Base-by-base conservation (phyloP, 1,140 invertebrate species). In the Hycleus cichorii region DNA sequence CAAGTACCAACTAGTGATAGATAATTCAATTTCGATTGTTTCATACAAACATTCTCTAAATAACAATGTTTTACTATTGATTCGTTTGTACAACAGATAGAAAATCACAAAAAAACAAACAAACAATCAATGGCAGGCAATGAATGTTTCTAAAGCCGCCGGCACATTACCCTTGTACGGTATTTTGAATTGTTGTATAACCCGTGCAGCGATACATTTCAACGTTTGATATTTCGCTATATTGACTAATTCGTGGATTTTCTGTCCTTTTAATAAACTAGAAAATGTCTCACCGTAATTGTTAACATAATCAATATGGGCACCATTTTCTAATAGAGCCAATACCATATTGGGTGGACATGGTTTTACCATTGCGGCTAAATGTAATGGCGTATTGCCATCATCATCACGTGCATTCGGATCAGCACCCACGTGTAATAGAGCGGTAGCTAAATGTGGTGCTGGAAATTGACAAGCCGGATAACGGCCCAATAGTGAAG, bases 271-370 rank as follows among this genome's bases (percentile, higher is more conserved):
- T 39, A 92, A 71, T 47, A 93, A 71, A 56, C 81, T 79, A 49
- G 85, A 81, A 60, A 91, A 90, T 0, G 89, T 93, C 62, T 88
- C 82, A 12, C 87, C 87, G 39, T 85, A 77, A 60, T 82, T 78
- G 74, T 97, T 95, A 43, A 88, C 84, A n/a, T 83, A 80, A 76
- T 96, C 93, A 49, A 95, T 77, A 75, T 97, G 93, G 7, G 90
- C 90, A 26, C 91, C 92, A 64, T 83, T 78, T 3, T 84, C 76
- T 0, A 97, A 78, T 0, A 97, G 76, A 2, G 80, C 80, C 57
- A 80, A 78, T 0, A 89, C 81, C 9, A 94, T 77, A 10, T 81
- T 80, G 2, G 82, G 77, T 8, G 82, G 81, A 71, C 81, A 85
- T 4, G 83, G 84, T 66, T 82, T 76, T 3, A 78, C 77, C 27